phyloP scores from a whole-genome alignment of 2,113 vertebrate species.

The western clawed frog (Xenopus tropicalis) region UCB_Xtro_10.0 CM004447.2:43701501-43702000 shows the following conservation, averaged over 20 bases:
- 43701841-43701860: no score
- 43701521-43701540: constrained; percentile 28
- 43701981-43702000: no score
- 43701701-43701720: not conserved
- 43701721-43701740: not conserved
- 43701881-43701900: no score
- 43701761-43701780: constrained; percentile 25
- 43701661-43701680: constrained; percentile 49
- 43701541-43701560: not conserved
- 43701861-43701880: no score
- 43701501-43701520: not conserved
- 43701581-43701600: constrained; percentile 47
- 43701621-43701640: constrained; percentile 52
- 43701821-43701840: no score
- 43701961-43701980: no score
- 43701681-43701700: constrained; percentile 42
- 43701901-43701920: no score
- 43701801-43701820: no score
- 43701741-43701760: not conserved
- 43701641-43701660: constrained; percentile 50
- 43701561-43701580: constrained; percentile 29
- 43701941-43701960: no score
- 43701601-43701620: constrained; percentile 53
- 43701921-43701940: no score
- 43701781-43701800: constrained; percentile 43